Evolutionary conservation across 1,140 invertebrate genomes (phyloP).

Genomic region (Caerostris darwini): DNA sequence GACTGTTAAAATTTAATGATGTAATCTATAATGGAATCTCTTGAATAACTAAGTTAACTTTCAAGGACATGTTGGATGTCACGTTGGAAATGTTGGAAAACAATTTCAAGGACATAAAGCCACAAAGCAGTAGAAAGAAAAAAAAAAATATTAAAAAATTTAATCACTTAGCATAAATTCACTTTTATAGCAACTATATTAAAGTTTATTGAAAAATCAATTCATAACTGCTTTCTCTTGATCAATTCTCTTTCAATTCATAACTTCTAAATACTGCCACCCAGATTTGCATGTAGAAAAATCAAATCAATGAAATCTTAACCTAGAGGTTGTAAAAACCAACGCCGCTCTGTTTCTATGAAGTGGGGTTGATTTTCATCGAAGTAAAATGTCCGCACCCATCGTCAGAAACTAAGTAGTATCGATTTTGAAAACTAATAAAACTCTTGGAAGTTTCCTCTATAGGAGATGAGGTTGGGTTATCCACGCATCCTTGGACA

Average conservation of each 20-base stretch:
- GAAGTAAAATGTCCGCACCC: conserved; percentile 8
- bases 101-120: too few relatives aligned
- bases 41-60: too few relatives aligned
- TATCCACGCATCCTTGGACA: conserved; percentile 1
- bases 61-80: too few relatives aligned
- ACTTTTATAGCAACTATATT: background rate
- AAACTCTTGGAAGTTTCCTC: conserved; percentile 9
- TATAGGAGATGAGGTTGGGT: conserved; percentile 14
- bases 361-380: background rate
- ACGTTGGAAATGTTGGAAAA: too few relatives aligned
- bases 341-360: background rate
- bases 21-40: too few relatives aligned
- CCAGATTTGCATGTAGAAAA: background rate
- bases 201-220: background rate
- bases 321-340: background rate
- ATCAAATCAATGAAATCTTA: background rate
- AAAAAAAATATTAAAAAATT: background rate
- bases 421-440: conserved; percentile 49
- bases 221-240: background rate
- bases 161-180: background rate
- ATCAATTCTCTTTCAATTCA: too few relatives aligned
- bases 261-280: background rate
- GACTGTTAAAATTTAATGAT: too few relatives aligned
- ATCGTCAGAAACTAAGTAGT: conserved; percentile 4
- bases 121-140: too few relatives aligned